These are phyloP conservation scores for Nestor notabilis DNA, from an alignment of 2,113 vertebrate genomes.

Conservation along the genomic window DNA sequence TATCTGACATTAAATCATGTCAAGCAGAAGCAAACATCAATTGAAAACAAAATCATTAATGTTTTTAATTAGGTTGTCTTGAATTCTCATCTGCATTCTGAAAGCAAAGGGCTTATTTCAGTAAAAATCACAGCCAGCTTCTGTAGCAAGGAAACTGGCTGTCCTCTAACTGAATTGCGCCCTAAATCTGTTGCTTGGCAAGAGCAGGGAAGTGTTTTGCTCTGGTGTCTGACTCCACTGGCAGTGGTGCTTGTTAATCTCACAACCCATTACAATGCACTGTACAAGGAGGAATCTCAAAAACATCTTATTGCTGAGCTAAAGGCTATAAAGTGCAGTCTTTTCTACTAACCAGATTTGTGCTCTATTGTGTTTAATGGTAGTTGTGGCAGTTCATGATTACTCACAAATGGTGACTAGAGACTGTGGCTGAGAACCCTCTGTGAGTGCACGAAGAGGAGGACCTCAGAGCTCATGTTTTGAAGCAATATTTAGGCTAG, in stretches of 20 bases:
- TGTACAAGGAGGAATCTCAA: slow-evolving; percentile 21
- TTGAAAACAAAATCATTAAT: slow-evolving; percentile 1
- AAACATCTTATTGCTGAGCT: slow-evolving; percentile 37
- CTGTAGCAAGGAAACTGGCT: slow-evolving; percentile 50
- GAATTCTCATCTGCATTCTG: slow-evolving; percentile 37
- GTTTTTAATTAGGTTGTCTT: slow-evolving; percentile 59
- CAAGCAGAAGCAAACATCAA: slow-evolving; percentile 22
- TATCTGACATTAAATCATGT: slow-evolving; percentile 45
- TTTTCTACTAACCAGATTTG: slow-evolving; percentile 23
- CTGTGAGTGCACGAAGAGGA: not conserved
- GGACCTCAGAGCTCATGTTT: not conserved
- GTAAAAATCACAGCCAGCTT: slow-evolving; percentile 33
- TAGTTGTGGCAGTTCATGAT: not conserved
- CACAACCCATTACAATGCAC: not conserved
- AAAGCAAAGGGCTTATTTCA: slow-evolving; percentile 40
- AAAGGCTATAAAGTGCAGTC: slow-evolving; percentile 17
- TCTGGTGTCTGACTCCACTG: slow-evolving; percentile 42
- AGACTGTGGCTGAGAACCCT: not conserved
- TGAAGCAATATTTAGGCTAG: slow-evolving; percentile 41
- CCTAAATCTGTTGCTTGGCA: slow-evolving; percentile 59
- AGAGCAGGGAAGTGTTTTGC: slow-evolving; percentile 32
- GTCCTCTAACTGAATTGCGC: slow-evolving; percentile 31
- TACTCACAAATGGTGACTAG: not conserved
- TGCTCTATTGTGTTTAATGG: slow-evolving; percentile 9
- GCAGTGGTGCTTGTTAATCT: slow-evolving; percentile 47